Base-by-base conservation (phyloP, 2,888 invertebrate species). In the Stenoptilia bipunctidactyla region DNA sequence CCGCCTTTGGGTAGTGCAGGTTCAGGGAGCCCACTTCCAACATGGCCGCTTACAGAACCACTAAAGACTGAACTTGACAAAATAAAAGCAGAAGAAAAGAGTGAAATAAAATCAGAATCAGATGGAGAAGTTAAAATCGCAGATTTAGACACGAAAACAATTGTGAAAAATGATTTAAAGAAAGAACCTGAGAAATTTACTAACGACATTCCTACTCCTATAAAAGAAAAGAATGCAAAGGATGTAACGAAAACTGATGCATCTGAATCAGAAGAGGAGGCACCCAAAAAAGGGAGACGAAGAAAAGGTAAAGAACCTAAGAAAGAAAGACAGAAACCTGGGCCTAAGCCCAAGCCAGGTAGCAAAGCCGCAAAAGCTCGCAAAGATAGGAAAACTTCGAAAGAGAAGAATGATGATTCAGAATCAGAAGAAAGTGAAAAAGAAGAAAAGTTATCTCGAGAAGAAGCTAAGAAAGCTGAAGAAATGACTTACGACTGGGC, bases 401-500 rank as follows among this genome's bases (percentile, higher is more conserved):
- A 83, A 47, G 75, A 77, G 38, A 73, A 89, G 55, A 86, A 86
- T 42, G 86, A 85, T 1, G 68, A 86, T n/a, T 69, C 73, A 0
- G 68, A 85, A 42, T 86, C 86, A 1, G 84, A 85, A 46, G 86
- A 86, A 27, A 83, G 79, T 52, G 86, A 86, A 39, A 85, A 86
- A 51, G 86, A 86, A 45, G 86, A 87, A 33, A 87, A 88, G 53
- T 84, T 88, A 39, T 85, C 86, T 43, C 73, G 86, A 45, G 88
- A 88, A 60, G 85, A 87, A 61, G 77, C 77, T 55, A 90, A 89
- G 63, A 91, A 91, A 62, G 92, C 91, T 50, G 91, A 92, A 56
- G 92, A 92, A 50, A 90, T 94, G 66, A 92, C 93, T 1, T 94
- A 94, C 55, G 94, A 95, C 61, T 95, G 95, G 95, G 94, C 94